phyloP scores from a whole-genome alignment of 2,113 vertebrate species.

The Dolichallabes microphthalmus region DNA sequence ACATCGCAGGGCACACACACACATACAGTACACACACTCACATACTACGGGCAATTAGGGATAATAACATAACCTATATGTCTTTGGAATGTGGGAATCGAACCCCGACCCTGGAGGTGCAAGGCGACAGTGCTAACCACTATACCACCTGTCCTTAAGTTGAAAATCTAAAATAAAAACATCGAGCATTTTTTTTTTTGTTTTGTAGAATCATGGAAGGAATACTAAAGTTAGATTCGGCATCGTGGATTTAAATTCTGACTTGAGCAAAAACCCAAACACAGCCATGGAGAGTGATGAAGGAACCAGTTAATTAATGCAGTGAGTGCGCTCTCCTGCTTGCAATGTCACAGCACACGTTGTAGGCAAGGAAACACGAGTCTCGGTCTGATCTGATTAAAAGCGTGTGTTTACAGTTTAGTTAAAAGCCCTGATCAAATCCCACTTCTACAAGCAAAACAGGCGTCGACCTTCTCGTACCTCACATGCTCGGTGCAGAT shows the following conservation, averaged over 20 bases:
- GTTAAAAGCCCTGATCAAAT: conserved; percentile 62
- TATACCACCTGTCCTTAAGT: too few relatives aligned
- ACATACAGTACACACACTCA: too few relatives aligned
- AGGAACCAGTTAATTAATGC: conserved; percentile 39
- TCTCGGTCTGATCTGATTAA: conserved; percentile 39
- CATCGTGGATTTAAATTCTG: background rate
- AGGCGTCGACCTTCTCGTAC: background rate
- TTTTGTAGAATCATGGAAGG: background rate
- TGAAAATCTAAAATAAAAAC: background rate
- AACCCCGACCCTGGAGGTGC: too few relatives aligned
- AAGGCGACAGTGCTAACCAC: too few relatives aligned
- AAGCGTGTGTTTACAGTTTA: conserved; percentile 57
- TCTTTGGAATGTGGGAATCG: too few relatives aligned
- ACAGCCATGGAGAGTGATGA: background rate
- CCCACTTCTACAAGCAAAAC: conserved; percentile 43
- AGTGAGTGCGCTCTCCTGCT: background rate
- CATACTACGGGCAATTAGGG: too few relatives aligned
- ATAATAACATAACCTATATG: too few relatives aligned
- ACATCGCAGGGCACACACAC: too few relatives aligned
- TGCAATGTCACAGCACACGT: conserved; percentile 21
- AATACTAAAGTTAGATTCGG: background rate
- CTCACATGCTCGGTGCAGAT: conserved; percentile 37
- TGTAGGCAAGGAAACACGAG: background rate
- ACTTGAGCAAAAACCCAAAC: background rate
- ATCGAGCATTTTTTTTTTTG: too few relatives aligned